Percentiles rank a stretch among this genome's conserved stretches.
Conservation (phyloP, 2,113 vertebrate genomes). For the Cyanocitta stelleri region DNA sequence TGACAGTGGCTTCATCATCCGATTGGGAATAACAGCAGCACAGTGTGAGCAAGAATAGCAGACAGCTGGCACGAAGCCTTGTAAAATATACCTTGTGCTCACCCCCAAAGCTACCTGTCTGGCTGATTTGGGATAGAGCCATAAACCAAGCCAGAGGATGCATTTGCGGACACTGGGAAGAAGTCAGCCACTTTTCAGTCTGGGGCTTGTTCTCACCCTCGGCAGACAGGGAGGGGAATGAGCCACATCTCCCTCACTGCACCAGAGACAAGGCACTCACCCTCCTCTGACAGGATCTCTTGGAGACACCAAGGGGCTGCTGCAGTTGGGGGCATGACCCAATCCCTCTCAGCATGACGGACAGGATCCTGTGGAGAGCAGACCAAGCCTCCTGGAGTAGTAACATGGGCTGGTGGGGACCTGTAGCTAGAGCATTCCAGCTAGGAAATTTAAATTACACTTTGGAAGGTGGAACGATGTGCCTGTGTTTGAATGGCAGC, state of each 20-base stretch:
- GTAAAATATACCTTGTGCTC: not conserved
- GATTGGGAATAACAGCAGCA: not conserved
- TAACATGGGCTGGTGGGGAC: not conserved
- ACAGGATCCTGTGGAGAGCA: not conserved
- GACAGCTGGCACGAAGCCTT: not conserved
- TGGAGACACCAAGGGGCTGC: not conserved
- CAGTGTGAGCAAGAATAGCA: not conserved
- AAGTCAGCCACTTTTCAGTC: not conserved
- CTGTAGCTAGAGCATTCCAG: not conserved
- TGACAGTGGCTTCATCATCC: not conserved
- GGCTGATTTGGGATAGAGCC: rapidly evolving
- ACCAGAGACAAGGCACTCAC: not conserved
- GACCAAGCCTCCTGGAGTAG: not conserved
- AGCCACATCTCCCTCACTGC: not conserved
- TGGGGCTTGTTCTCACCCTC: rapidly evolving
- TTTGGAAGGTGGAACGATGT: not conserved
- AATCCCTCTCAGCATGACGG: rapidly evolving
- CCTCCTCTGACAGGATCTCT: not conserved
- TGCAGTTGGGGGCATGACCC: rapidly evolving
- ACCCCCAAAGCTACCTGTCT: not conserved
- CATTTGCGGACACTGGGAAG: not conserved
- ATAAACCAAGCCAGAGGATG: not conserved
- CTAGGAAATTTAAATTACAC: not conserved
- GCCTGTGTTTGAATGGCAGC: not conserved
- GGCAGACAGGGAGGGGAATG: rapidly evolving